Evolutionary conservation across 2,113 vertebrate species (phyloP).

Genomic region (Solea senegalensis): DNA sequence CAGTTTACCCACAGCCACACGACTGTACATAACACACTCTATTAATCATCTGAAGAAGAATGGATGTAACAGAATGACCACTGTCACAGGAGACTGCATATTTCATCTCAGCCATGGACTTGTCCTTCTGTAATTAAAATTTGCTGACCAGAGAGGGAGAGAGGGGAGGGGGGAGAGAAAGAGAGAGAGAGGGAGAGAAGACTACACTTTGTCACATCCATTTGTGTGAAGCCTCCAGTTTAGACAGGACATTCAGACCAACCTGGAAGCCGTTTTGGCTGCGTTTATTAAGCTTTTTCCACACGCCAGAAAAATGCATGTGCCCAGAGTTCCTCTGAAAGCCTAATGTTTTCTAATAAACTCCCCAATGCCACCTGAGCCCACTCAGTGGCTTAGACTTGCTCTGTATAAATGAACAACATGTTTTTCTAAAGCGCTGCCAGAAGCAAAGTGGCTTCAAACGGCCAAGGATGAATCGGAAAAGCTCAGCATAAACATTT

Average conservation of each 20-base stretch:
- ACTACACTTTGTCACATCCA: conserved; percentile 7
- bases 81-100: conserved; percentile 12
- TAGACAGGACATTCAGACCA: conserved; percentile 2
- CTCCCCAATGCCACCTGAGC: conserved; percentile 63
- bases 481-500: conserved; percentile 20
- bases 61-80: conserved; percentile 24
- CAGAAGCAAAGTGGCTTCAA: neutral
- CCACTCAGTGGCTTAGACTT: conserved; percentile 26
- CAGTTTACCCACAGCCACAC: neutral
- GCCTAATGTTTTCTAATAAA: conserved; percentile 60
- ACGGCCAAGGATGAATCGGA: conserved; percentile 1
- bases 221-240: neutral
- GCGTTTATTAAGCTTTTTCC: conserved; percentile 47
- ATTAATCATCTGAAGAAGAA: conserved; percentile 38
- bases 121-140: conserved; percentile 24
- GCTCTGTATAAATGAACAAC: conserved; percentile 45
- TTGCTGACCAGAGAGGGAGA: conserved; percentile 30
- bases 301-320: conserved; percentile 42
- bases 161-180: conserved; percentile 11
- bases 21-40: neutral
- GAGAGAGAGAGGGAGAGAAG: neutral
- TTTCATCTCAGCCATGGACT: conserved; percentile 17
- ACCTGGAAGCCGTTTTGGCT: conserved; percentile 22
- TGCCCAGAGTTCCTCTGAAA: conserved; percentile 39
- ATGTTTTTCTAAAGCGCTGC: neutral